Evolutionary conservation across 2,888 invertebrate species (phyloP), one percentile per base, ranked within the genome.

Genomic region (Macrosiphum euphorbiae): DNA sequence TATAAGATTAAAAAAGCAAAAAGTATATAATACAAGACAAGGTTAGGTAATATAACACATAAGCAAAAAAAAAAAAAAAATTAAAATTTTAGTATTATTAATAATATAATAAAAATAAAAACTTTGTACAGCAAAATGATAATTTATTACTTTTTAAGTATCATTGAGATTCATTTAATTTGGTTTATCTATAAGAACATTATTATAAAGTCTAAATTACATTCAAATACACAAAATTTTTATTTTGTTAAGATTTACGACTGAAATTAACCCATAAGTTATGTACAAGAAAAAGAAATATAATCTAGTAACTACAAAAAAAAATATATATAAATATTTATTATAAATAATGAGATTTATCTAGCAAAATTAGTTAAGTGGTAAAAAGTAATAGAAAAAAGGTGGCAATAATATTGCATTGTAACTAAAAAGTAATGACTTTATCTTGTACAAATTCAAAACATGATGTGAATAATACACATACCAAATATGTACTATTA

Each of bases 121-220:
- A 92, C 35, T 92, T 67, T 61, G n/a, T 93, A 84, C 89, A 93
- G 90, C 58, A 85, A 92, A 92, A 92, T 88, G 55, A 92, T 44
- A 88, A 58, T 92, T 92, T 89, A 89, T 93, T 93, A 89, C 26
- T 93, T 93, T 85, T 8, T 41, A 58, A 93, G 55, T 35, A 84
- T 41, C 28, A 35, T 35, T 26, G n/a, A 58, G 3, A 41, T 55
- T 58, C 16, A 67, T 55, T 89, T 58, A 24, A 88, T n/a, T 85
- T n/a, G 26, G 16, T 78, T 88, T 61, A 91, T 58, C n/a, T 28
- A 61, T 41, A 35, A 28, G 41, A 67, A 55, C 61, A 92, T 67
- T n/a, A 58, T 86, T 47, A 58, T 2, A 24, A 91, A 86, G n/a
- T 55, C 16, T 88, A 55, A 52, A 50, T 41, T 13, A 85, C 58